Conservation (phyloP, 2,888 invertebrate species). For the Tuta absoluta region DNA sequence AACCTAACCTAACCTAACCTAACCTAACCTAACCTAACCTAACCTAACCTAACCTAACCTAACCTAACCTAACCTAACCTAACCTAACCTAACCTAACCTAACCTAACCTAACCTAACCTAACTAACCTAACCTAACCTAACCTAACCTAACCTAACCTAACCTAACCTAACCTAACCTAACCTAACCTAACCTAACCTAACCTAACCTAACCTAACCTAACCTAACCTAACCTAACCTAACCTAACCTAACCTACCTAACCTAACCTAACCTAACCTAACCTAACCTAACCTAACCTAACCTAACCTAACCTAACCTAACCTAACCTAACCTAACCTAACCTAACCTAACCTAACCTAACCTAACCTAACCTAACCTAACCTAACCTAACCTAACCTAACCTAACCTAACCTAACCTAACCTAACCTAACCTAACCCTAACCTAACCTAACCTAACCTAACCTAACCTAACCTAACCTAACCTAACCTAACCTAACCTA, state of each 20-base stretch:
- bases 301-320: constrained; percentile 30
- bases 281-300: constrained; percentile 30
- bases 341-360: constrained; percentile 32
- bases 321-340: constrained; percentile 32
- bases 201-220: constrained; percentile 29
- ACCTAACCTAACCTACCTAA: constrained; percentile 34
- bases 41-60: constrained; percentile 37
- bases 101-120: constrained; percentile 32
- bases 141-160: constrained; percentile 36
- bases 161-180: constrained; percentile 33
- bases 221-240: constrained; percentile 7
- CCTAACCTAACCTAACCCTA: constrained; percentile 33
- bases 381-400: constrained; percentile 39
- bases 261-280: constrained; percentile 35
- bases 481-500: constrained; percentile 33
- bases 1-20: constrained; percentile 36
- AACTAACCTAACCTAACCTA: constrained; percentile 39
- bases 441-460: constrained; percentile 39
- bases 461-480: constrained; percentile 37
- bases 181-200: constrained; percentile 28
- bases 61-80: constrained; percentile 39
- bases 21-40: constrained; percentile 33
- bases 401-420: constrained; percentile 35
- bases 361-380: constrained; percentile 38
- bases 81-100: constrained; percentile 36